These are phyloP conservation scores for Amphiprion ocellaris DNA, from an alignment of 2,113 vertebrate genomes.

Conservation along the genomic window DNA sequence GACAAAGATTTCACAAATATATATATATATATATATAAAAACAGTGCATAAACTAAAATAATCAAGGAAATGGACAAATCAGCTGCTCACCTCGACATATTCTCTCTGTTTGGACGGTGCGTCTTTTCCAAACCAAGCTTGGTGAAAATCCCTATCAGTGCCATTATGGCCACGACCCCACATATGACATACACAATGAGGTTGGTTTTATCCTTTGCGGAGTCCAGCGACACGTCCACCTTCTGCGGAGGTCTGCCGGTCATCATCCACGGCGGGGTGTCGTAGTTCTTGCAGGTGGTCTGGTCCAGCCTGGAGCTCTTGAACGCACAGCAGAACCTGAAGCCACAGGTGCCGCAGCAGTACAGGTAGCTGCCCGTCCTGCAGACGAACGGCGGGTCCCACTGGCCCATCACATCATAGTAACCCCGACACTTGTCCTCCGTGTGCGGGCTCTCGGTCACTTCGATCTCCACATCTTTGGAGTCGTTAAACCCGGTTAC, in stretches of 20 bases:
- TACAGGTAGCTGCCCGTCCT: slow-evolving; percentile 95
- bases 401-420: slow-evolving; percentile 99
- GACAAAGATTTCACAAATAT: not conserved
- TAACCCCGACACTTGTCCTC: slow-evolving; percentile 96
- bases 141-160: slow-evolving; percentile 98
- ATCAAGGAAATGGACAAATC: not conserved
- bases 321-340: slow-evolving; percentile 98
- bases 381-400: slow-evolving; percentile 98
- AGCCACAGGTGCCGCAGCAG: slow-evolving; percentile 99
- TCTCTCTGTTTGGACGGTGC: slow-evolving; percentile 94
- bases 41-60: not conserved
- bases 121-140: slow-evolving; percentile 98
- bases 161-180: slow-evolving; percentile 98
- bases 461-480: slow-evolving; percentile 81
- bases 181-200: slow-evolving; percentile 98
- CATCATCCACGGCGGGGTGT: slow-evolving; percentile 96
- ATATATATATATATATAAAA: too few species aligned
- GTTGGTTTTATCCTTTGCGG: slow-evolving; percentile 96
- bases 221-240: slow-evolving; percentile 89
- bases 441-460: slow-evolving; percentile 88
- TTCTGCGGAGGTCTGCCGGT: slow-evolving; percentile 92
- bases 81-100: slow-evolving; percentile 92
- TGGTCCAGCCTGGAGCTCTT: slow-evolving; percentile 95
- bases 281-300: slow-evolving; percentile 97
- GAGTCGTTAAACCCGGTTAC: slow-evolving; percentile 91